phyloP scores from a whole-genome alignment of 2,888 invertebrate species.

The Cerastis leucographa region DNA sequence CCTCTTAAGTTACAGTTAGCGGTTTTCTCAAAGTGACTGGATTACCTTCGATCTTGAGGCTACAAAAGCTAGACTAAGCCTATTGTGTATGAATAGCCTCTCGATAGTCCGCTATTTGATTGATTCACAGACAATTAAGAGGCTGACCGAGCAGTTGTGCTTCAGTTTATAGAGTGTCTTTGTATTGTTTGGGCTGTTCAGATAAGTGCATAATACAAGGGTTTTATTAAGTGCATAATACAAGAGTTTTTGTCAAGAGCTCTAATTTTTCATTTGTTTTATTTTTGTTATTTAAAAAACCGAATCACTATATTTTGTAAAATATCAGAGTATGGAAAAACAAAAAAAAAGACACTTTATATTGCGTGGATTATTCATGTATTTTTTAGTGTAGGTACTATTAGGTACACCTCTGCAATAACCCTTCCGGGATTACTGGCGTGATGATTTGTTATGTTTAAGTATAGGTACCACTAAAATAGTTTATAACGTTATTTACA shows the following conservation, averaged over 20 bases:
- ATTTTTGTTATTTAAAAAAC: neutral
- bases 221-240: neutral
- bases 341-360: neutral
- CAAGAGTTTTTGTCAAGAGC: neutral
- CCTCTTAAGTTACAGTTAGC: neutral
- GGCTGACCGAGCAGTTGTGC: neutral
- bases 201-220: neutral
- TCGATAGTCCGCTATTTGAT: slow-evolving; percentile 15
- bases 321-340: neutral
- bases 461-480: too few species aligned
- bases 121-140: slow-evolving; percentile 33
- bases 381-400: neutral
- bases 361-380: too few species aligned
- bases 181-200: slow-evolving; percentile 19
- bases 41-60: slow-evolving; percentile 4
- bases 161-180: slow-evolving; percentile 18
- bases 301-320: neutral
- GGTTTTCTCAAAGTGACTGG: neutral
- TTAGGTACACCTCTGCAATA: too few species aligned
- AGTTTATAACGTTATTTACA: too few species aligned
- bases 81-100: slow-evolving; percentile 20
- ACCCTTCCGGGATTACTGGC: too few species aligned
- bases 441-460: too few species aligned
- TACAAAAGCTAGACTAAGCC: neutral
- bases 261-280: neutral